These are phyloP conservation scores for Erannis defoliaria DNA, from an alignment of 2,888 invertebrate species.

Conservation along the genomic window DNA sequence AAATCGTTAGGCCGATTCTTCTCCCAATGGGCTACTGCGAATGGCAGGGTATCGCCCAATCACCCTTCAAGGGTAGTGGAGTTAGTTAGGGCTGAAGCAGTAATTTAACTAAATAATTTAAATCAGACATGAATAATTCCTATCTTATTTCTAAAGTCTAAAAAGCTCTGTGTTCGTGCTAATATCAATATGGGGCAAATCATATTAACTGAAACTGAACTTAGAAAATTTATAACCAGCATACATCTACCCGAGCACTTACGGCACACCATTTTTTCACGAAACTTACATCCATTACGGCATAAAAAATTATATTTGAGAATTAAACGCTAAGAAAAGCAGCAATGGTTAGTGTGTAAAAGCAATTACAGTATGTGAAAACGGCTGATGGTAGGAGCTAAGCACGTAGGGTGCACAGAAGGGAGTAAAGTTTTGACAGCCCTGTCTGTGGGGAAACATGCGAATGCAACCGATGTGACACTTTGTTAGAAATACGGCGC, in stretches of 20 bases:
- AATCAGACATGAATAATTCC: too few relatives aligned
- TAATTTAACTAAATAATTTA: too few relatives aligned
- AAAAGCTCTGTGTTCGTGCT: not conserved
- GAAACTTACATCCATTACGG: not conserved
- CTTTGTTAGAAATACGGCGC: not conserved
- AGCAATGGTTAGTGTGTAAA: not conserved
- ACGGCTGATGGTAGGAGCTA: not conserved
- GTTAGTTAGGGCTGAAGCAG: too few relatives aligned
- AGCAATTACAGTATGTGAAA: not conserved
- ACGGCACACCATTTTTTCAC: not conserved
- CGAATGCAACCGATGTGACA: not conserved
- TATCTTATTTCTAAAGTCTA: not conserved
- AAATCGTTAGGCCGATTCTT: too few relatives aligned
- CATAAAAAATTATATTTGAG: not conserved
- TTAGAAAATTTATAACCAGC: not conserved
- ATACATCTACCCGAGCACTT: not conserved
- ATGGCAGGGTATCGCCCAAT: too few relatives aligned
- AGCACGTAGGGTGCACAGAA: not conserved
- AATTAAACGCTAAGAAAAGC: not conserved
- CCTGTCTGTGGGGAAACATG: not conserved
- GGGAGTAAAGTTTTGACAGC: not conserved
- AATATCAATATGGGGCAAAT: not conserved
- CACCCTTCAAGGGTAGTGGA: too few relatives aligned
- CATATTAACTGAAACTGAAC: not conserved
- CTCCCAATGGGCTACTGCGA: too few relatives aligned